Evolutionary conservation across 2,113 vertebrate species (phyloP).

Genomic region (Ailuropoda melanoleuca): DNA sequence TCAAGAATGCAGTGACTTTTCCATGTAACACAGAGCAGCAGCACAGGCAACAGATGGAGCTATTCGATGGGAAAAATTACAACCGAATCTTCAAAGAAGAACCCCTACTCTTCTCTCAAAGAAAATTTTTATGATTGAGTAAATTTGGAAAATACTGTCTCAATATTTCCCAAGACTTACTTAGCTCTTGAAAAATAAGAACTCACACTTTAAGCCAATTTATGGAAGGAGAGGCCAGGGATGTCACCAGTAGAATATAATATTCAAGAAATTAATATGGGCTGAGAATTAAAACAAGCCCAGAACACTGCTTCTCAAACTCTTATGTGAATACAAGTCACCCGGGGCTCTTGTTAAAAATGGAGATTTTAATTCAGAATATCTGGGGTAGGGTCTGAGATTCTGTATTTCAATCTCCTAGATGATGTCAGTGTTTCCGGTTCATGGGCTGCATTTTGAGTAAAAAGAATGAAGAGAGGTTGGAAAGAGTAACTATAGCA

Average conservation of each 20-base stretch:
- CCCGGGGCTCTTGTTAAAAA: background rate
- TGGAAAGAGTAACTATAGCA: background rate
- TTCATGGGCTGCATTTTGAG: background rate
- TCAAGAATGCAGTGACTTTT: background rate
- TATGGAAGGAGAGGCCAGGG: background rate
- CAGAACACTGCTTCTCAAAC: background rate
- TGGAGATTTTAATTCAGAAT: constrained; percentile 1
- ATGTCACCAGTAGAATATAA: background rate
- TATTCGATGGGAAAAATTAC: constrained; percentile 12
- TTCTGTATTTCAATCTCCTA: background rate
- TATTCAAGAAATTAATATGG: background rate
- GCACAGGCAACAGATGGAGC: background rate
- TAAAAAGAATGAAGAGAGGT: background rate
- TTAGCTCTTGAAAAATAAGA: constrained; percentile 5
- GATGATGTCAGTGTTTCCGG: background rate
- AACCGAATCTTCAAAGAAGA: background rate
- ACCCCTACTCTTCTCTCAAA: background rate
- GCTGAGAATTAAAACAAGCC: background rate
- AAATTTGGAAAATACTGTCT: background rate
- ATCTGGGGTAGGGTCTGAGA: background rate
- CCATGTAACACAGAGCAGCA: background rate
- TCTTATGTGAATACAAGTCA: background rate
- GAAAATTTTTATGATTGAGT: background rate
- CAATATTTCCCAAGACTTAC: constrained; percentile 11
- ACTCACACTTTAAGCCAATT: background rate